Conservation (phyloP, 2,797 vertebrate species). For the Periophthalmus magnuspinnatus region DNA sequence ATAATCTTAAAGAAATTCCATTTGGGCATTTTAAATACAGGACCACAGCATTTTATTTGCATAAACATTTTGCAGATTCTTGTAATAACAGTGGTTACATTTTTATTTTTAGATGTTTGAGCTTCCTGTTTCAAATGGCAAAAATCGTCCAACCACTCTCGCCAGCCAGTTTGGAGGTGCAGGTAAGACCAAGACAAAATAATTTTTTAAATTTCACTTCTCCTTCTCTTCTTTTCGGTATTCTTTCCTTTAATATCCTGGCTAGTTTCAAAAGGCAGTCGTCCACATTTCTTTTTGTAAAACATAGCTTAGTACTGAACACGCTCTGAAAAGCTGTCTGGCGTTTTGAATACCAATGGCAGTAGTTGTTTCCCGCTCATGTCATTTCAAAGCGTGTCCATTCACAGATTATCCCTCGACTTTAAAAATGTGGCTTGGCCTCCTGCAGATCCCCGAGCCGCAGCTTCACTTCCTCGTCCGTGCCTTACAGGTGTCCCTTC, state of each 20-base stretch:
- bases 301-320: slow-evolving; percentile 11
- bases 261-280: slow-evolving; percentile 16
- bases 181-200: slow-evolving; percentile 75
- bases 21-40: not conserved
- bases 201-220: slow-evolving; percentile 7
- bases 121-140: slow-evolving; percentile 89
- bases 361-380: slow-evolving; percentile 15
- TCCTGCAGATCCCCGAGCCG: slow-evolving; percentile 26
- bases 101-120: slow-evolving; percentile 91
- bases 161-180: slow-evolving; percentile 88
- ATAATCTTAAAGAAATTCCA: not conserved
- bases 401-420: slow-evolving; percentile 22
- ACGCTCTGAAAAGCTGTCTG: not conserved
- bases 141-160: slow-evolving; percentile 87
- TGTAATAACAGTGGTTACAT: not conserved
- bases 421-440: slow-evolving; percentile 14
- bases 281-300: slow-evolving; percentile 16
- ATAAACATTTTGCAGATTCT: not conserved
- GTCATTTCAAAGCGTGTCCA: slow-evolving; percentile 18
- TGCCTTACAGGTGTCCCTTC: slow-evolving; percentile 60
- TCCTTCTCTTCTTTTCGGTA: slow-evolving; percentile 15
- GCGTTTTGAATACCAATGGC: slow-evolving; percentile 29
- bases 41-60: not conserved
- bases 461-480: slow-evolving; percentile 39
- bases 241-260: slow-evolving; percentile 13